phyloP scores from a whole-genome alignment of 2,888 invertebrate genomes.

The Eupithecia insigniata region DNA sequence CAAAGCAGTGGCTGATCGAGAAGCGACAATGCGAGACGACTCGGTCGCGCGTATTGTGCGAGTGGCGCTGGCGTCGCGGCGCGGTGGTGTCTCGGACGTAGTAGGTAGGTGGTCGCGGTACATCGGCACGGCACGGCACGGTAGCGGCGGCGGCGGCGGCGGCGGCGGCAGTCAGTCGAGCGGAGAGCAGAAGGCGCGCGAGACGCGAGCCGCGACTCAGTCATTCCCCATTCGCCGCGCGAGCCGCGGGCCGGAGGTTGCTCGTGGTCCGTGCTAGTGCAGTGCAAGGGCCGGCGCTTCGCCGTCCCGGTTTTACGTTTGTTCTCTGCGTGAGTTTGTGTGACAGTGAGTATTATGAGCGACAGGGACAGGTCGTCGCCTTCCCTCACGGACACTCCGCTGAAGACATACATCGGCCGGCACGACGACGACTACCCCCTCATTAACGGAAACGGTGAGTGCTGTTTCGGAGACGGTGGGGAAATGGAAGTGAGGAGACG shows the following conservation, averaged over 20 bases:
- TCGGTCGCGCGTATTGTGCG: background rate
- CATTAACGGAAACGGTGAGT: constrained; percentile 90
- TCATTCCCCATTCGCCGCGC: constrained; percentile 81
- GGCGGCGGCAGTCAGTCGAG: constrained; percentile 28
- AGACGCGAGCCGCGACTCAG: constrained; percentile 52
- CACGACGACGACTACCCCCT: constrained; percentile 92
- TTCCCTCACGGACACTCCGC: constrained; percentile 94
- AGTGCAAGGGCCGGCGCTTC: constrained; percentile 74
- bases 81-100: background rate
- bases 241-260: constrained; percentile 83
- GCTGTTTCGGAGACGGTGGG: constrained; percentile 12
- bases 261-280: constrained; percentile 77
- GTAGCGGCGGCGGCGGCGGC: no score
- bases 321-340: constrained; percentile 57
- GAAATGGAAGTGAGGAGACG: background rate
- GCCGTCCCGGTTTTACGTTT: constrained; percentile 70
- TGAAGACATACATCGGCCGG: constrained; percentile 93
- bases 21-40: background rate
- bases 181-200: constrained; percentile 46
- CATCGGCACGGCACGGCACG: background rate
- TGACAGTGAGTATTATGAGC: constrained; percentile 90
- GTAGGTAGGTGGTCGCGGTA: background rate
- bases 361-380: constrained; percentile 95
- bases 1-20: background rate
- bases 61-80: constrained; percentile 8